Evolutionary conservation across 2,113 vertebrate species (phyloP).

Genomic region (Colaptes auratus): DNA sequence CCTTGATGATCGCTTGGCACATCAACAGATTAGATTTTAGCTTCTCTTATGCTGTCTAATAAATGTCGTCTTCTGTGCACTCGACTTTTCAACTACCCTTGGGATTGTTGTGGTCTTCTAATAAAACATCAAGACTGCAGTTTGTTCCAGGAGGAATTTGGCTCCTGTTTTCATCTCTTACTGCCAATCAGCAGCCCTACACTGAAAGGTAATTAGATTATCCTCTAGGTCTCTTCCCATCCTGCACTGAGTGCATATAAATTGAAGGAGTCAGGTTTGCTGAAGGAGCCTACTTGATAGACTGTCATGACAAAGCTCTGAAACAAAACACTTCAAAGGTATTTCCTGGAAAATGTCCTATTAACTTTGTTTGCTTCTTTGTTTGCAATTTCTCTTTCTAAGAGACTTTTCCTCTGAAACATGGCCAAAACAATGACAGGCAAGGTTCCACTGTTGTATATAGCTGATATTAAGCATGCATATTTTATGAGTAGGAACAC

Average conservation of each 20-base stretch:
- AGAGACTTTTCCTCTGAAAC: neutral
- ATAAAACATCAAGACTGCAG: conserved; percentile 6
- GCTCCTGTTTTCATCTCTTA: conserved; percentile 38
- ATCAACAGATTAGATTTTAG: conserved; percentile 9
- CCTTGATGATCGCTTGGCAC: neutral
- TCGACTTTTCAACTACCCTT: neutral
- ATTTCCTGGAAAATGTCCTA: neutral
- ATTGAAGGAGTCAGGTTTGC: neutral
- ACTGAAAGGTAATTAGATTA: conserved; percentile 43
- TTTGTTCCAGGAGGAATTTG: conserved; percentile 30
- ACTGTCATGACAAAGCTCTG: neutral
- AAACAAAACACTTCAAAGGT: neutral
- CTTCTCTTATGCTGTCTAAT: neutral
- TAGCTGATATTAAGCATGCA: neutral
- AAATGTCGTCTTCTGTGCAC: neutral
- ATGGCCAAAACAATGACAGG: neutral
- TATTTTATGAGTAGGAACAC: neutral
- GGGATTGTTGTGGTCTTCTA: conserved; percentile 27
- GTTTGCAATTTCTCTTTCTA: neutral
- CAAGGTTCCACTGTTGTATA: neutral
- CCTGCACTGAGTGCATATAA: neutral
- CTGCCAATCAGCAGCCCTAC: neutral
- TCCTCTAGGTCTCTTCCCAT: conserved; percentile 1
- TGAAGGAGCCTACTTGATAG: neutral
- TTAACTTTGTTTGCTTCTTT: neutral